Evolutionary conservation across 2,797 vertebrate species (phyloP).

Genomic region (Aythya fuligula): DNA sequence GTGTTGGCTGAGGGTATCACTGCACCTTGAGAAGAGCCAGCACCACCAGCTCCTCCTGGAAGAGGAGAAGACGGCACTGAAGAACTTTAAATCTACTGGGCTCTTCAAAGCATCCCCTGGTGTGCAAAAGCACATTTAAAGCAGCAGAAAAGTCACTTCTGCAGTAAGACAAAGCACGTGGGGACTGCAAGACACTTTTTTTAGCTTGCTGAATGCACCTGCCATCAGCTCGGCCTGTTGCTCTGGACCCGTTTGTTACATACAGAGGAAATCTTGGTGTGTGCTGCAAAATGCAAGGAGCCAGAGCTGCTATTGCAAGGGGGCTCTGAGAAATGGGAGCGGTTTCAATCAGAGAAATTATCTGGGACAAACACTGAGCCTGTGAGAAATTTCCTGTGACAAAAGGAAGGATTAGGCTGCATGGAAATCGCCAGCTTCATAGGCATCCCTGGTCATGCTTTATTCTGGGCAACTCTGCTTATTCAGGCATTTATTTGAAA

Average conservation of each 20-base stretch:
- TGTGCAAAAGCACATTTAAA: not conserved
- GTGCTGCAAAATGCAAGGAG: not conserved
- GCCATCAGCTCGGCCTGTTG: too few species aligned
- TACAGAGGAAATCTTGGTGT: not conserved
- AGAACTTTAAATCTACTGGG: not conserved
- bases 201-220: not conserved
- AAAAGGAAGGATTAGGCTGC: not conserved
- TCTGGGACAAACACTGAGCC: not conserved
- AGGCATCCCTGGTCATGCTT: not conserved
- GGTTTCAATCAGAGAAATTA: not conserved
- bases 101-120: not conserved
- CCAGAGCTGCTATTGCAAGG: not conserved
- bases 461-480: not conserved
- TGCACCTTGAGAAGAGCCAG: not conserved
- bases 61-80: not conserved
- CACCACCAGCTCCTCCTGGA: not conserved
- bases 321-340: not conserved
- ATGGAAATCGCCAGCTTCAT: not conserved
- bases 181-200: not conserved
- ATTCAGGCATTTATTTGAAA: not conserved
- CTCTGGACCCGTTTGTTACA: not conserved
- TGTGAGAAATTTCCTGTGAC: not conserved
- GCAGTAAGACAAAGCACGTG: rapidly evolving
- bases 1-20: rapidly evolving
- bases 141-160: not conserved